Percentiles rank a stretch among this genome's conserved stretches.
phyloP scores from a whole-genome alignment of 2,113 vertebrate genomes.

The Ibidorhyncha struthersii region DNA sequence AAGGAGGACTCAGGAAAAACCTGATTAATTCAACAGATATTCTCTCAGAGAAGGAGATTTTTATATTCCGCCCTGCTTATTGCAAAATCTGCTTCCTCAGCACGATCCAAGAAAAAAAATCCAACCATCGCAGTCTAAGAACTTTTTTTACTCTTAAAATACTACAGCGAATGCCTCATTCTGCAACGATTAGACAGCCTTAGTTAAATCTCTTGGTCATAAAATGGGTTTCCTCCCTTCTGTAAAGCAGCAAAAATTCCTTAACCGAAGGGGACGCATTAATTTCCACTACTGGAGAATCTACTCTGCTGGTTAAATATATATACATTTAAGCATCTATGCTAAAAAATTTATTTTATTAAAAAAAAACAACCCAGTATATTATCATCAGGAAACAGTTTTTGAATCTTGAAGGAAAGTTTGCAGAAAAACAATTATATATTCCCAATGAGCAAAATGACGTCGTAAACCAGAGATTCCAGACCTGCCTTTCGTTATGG shows the following conservation, averaged over 20 bases:
- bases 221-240: background rate
- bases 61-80: background rate
- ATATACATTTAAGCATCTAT: no score
- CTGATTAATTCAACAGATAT: background rate
- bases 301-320: background rate
- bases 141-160: background rate
- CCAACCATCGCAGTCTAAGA: background rate
- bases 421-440: background rate
- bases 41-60: background rate
- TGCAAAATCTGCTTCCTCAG: background rate
- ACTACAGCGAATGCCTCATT: background rate
- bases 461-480: fast-evolving
- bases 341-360: background rate
- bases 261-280: fast-evolving
- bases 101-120: background rate
- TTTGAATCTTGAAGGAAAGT: background rate
- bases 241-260: background rate
- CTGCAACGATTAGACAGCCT: background rate
- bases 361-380: background rate
- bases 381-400: background rate
- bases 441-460: background rate
- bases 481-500: fast-evolving
- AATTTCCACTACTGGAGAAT: background rate
- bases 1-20: background rate
- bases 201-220: background rate